A percentile compares a stretch with the other conserved stretches of the same genome.
These are phyloP conservation scores for Clostera curtula DNA, from an alignment of 2,888 invertebrate species.

Conservation along the genomic window DNA sequence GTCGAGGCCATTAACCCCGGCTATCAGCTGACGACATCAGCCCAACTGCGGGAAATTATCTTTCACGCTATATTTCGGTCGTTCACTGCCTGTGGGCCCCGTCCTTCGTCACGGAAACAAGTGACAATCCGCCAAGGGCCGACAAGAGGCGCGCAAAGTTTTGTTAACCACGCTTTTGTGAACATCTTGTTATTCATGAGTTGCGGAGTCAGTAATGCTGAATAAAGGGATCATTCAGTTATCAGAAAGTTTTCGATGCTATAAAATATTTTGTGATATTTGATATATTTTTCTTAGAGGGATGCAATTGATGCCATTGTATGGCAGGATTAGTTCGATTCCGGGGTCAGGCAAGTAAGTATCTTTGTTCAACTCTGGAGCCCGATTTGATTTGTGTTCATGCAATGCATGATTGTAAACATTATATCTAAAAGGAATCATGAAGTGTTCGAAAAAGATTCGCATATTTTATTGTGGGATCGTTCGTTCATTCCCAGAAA, in stretches of 20 bases:
- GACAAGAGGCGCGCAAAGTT: slow-evolving; percentile 11
- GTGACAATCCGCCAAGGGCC: slow-evolving; percentile 19
- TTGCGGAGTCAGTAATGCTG: neutral
- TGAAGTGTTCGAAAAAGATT: too few species aligned
- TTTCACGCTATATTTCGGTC: slow-evolving; percentile 60
- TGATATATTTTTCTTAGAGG: too few species aligned
- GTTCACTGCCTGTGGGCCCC: slow-evolving; percentile 43
- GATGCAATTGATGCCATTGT: too few species aligned
- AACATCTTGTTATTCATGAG: slow-evolving; percentile 2
- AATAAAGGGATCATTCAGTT: too few species aligned
- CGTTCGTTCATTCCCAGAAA: neutral
- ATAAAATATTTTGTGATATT: too few species aligned
- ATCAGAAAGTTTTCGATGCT: too few species aligned
- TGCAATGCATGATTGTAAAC: too few species aligned
- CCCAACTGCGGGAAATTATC: slow-evolving; percentile 58
- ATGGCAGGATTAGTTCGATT: too few species aligned
- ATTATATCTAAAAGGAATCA: too few species aligned
- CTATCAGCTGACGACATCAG: slow-evolving; percentile 72
- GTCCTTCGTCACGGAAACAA: slow-evolving; percentile 23
- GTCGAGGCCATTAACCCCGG: slow-evolving; percentile 61
- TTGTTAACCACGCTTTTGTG: slow-evolving; percentile 5
- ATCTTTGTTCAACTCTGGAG: too few species aligned
- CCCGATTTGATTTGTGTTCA: too few species aligned
- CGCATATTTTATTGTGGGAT: neutral
- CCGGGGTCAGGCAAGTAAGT: too few species aligned